phyloP scores from a whole-genome alignment of 2,888 invertebrate species.

The Lepidocyrtinus sp. region DNA sequence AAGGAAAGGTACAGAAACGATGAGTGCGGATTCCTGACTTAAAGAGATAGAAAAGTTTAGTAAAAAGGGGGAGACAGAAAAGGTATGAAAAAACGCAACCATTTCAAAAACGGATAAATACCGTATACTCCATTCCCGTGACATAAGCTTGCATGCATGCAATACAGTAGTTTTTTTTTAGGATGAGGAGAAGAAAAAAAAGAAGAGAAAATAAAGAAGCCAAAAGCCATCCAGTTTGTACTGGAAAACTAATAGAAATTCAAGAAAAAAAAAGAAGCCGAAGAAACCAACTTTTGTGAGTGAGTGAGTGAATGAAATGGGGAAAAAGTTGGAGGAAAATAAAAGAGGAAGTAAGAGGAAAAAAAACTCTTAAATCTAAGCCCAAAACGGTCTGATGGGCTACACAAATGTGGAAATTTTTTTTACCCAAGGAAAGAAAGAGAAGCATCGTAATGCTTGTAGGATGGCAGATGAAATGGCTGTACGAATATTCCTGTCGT shows the following conservation, averaged over 20 bases:
- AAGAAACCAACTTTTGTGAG: slow-evolving; percentile 36
- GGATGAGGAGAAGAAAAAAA: slow-evolving; percentile 19
- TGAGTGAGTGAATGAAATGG: slow-evolving; percentile 38
- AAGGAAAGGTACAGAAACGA: not conserved
- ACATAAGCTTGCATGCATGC: not conserved
- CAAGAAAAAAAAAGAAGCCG: slow-evolving; percentile 24
- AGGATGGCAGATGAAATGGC: slow-evolving; percentile 59
- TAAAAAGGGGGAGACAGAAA: slow-evolving; percentile 12
- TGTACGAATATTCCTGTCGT: slow-evolving; percentile 62
- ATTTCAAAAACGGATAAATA: not conserved
- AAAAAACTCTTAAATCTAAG: slow-evolving; percentile 59
- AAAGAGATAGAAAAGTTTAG: slow-evolving; percentile 13
- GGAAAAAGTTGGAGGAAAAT: slow-evolving; percentile 22
- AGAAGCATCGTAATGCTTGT: slow-evolving; percentile 55
- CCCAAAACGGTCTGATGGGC: slow-evolving; percentile 58
- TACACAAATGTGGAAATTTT: slow-evolving; percentile 57
- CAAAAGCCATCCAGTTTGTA: slow-evolving; percentile 56
- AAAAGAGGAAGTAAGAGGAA: slow-evolving; percentile 14
- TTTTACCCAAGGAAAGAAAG: slow-evolving; percentile 42
- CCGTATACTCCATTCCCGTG: not conserved
- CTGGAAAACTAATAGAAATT: slow-evolving; percentile 54
- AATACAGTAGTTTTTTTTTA: not conserved
- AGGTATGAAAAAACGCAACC: not conserved
- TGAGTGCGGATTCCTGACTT: slow-evolving; percentile 13
- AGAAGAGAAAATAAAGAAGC: slow-evolving; percentile 51